Conservation (phyloP, 2,113 vertebrate species). For the Amblyopsis rosae region DNA sequence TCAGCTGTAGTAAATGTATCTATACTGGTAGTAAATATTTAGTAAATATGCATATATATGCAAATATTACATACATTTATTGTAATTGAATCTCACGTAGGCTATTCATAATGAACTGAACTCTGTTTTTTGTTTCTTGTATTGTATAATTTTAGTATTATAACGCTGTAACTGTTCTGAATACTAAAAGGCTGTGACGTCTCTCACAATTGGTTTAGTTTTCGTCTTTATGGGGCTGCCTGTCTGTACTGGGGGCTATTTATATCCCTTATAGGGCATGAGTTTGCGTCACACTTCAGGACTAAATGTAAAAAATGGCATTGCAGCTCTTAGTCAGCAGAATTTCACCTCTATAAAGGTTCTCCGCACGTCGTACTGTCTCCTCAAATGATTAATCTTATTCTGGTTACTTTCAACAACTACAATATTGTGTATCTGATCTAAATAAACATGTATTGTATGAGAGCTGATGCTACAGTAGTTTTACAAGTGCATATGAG, state of each 20-base stretch:
- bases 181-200: conserved; percentile 32
- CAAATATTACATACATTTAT: too few species aligned
- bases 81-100: conserved; percentile 5
- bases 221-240: conserved; percentile 26
- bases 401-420: conserved; percentile 29
- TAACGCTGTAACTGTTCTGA: conserved; percentile 36
- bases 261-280: conserved; percentile 49
- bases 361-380: conserved; percentile 7
- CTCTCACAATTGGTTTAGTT: conserved; percentile 35
- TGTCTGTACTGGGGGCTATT: conserved; percentile 52
- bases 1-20: too few species aligned
- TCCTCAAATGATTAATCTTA: conserved; percentile 22
- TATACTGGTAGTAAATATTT: too few species aligned
- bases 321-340: conserved; percentile 33
- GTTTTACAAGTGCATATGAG: background rate
- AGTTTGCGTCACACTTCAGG: conserved; percentile 27
- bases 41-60: too few species aligned
- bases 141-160: conserved; percentile 29
- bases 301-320: conserved; percentile 21
- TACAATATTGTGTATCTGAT: background rate
- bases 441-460: conserved; percentile 3
- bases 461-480: conserved; percentile 2
- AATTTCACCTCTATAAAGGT: conserved; percentile 27
- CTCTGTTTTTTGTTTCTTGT: conserved; percentile 24
- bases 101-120: background rate